Evolutionary conservation across 2,113 vertebrate species (phyloP), one percentile per base, ranked within the genome.

Genomic region (Capreolus pygargus): DNA sequence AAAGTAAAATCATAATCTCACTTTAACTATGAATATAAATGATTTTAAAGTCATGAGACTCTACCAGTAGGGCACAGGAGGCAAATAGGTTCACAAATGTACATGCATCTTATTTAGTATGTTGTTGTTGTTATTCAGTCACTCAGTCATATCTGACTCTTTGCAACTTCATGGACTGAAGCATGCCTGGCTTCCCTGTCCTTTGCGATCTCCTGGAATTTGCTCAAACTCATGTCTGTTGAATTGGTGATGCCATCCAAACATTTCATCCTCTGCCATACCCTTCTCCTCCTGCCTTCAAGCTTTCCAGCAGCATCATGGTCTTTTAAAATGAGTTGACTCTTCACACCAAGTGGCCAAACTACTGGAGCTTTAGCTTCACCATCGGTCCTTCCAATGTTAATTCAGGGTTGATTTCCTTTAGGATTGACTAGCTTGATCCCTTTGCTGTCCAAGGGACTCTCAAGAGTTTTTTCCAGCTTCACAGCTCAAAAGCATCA

Each of bases 21-120:
- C 55, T 57, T 96, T 91, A 86, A 76, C 58, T 86, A 30, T n/a
- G 81, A 52, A 39, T 91, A 64, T 27, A 92, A 86, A 94, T 89
- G 47, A 8, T 64, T 95, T 91, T 70, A 55, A 83, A 61, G 27
- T 67, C 36, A 76, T 7, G 60, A 83, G 58, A 86, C 19, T 57
- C 1, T 39, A 2, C 39, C 17, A n/a, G 2, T 14, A 70, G 15
- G 12, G 15, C 67, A 45, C 55, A 60, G 7, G n/a, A 70, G 52
- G 13, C 91, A 89, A 95, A 55, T 1, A 43, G 10, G 9, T 33
- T 93, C 21, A 36, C 23, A 33, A 5, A 47, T 82, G 54, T 55
- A 58, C 11, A 85, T 5, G 43, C 8, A 33, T 1, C 17, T 17
- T 47, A 43, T 54, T 70, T 67, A 45, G 27, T 12, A 45, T 25